Evolutionary conservation across 2,888 invertebrate species (phyloP).

Genomic region (Cataglyphis altisquamis): DNA sequence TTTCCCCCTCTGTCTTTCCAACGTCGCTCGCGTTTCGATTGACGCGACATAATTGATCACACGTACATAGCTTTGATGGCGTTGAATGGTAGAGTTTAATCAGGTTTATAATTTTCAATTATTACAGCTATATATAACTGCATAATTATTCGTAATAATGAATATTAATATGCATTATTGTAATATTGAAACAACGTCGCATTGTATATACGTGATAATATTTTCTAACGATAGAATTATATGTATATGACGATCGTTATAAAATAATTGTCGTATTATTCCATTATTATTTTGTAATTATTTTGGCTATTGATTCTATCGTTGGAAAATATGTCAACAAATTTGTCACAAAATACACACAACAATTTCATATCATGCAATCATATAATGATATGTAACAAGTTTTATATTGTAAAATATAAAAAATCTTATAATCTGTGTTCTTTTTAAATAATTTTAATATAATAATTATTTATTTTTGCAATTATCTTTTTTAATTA

Average conservation of each 20-base stretch:
- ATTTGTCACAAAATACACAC: background rate
- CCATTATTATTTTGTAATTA: background rate
- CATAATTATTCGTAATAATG: conserved; percentile 25
- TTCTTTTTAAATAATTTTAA: too few relatives aligned
- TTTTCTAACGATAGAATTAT: conserved; percentile 6
- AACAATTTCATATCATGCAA: background rate
- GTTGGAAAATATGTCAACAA: background rate
- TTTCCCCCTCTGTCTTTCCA: background rate
- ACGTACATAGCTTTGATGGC: conserved; percentile 9
- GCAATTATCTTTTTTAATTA: background rate
- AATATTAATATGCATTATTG: conserved; percentile 13
- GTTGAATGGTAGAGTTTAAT: conserved; percentile 16
- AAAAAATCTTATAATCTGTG: background rate
- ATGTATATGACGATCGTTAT: background rate
- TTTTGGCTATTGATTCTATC: background rate
- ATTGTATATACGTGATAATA: background rate
- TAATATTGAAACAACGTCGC: background rate
- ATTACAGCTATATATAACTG: conserved; percentile 4
- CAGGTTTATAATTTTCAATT: conserved; percentile 41
- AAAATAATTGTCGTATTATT: conserved; percentile 15
- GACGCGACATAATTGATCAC: conserved; percentile 17
- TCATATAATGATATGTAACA: background rate
- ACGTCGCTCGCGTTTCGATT: background rate
- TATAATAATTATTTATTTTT: background rate
- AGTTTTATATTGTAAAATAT: background rate